These are phyloP conservation scores for Reticulitermes lucifugus DNA, from an alignment of 2,888 invertebrate species.

Conservation along the genomic window DNA sequence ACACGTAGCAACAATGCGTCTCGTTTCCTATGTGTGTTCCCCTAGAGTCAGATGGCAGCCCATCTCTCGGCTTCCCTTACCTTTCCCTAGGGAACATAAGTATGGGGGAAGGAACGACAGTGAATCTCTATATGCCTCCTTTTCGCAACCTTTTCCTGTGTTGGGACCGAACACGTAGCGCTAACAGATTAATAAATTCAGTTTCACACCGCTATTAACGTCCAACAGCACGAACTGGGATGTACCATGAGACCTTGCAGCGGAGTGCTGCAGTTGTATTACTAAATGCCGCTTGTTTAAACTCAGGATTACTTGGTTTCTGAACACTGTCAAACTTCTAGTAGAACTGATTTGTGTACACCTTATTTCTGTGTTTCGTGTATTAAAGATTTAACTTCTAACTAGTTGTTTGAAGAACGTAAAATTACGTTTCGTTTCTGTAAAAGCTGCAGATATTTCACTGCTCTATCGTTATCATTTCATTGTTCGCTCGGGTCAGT, in stretches of 20 bases:
- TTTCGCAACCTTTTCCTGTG: slow-evolving; percentile 17
- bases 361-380: too few species aligned
- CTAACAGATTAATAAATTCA: slow-evolving; percentile 33
- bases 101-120: slow-evolving; percentile 13
- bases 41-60: not conserved
- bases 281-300: too few species aligned
- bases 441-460: too few species aligned
- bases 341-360: too few species aligned
- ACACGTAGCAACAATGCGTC: not conserved
- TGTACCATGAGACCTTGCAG: not conserved
- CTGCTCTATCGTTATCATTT: too few species aligned
- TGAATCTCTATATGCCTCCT: slow-evolving; percentile 19
- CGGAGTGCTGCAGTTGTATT: not conserved
- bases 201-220: slow-evolving; percentile 29
- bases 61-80: not conserved
- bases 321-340: too few species aligned
- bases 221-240: not conserved
- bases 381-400: too few species aligned
- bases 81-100: slow-evolving; percentile 9
- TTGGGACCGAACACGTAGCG: slow-evolving; percentile 10
- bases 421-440: too few species aligned
- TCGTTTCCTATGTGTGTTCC: not conserved
- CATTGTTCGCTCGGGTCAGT: too few species aligned
- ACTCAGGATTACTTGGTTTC: too few species aligned
- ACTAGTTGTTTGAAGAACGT: too few species aligned